These are phyloP conservation scores for Philypnodon macrostomus DNA, from an alignment of 2,797 vertebrate species.

Conservation along the genomic window DNA sequence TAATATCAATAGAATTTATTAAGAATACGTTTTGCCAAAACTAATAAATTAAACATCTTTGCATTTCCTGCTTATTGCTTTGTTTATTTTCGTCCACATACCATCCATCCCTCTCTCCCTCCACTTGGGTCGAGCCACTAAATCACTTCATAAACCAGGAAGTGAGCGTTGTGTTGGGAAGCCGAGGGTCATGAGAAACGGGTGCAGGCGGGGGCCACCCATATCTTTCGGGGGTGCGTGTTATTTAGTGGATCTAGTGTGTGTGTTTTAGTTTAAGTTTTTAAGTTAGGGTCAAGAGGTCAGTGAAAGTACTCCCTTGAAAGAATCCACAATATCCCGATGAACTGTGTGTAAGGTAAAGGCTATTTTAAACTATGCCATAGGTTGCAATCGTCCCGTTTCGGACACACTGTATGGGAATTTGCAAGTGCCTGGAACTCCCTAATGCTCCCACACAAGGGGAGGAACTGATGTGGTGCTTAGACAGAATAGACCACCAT, in stretches of 20 bases:
- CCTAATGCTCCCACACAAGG: slow-evolving; percentile 35
- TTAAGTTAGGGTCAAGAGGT: slow-evolving; percentile 45
- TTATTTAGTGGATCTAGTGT: slow-evolving; percentile 36
- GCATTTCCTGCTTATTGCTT: slow-evolving; percentile 60
- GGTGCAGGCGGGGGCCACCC: slow-evolving; percentile 49
- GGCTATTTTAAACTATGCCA: slow-evolving; percentile 42
- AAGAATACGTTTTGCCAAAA: slow-evolving; percentile 20
- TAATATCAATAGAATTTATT: no score
- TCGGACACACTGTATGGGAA: slow-evolving; percentile 48
- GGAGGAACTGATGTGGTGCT: slow-evolving; percentile 32
- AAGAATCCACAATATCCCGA: slow-evolving; percentile 60
- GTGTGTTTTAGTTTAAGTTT: slow-evolving; percentile 21
- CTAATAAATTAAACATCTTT: slow-evolving; percentile 23
- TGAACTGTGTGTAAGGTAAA: slow-evolving; percentile 34
- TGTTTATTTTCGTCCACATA: slow-evolving; percentile 44
- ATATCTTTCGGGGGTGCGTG: slow-evolving; percentile 38
- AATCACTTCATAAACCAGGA: slow-evolving; percentile 67
- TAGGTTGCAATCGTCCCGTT: slow-evolving; percentile 53
- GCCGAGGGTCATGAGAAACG: slow-evolving; percentile 78
- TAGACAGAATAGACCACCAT: slow-evolving; percentile 42
- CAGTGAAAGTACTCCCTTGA: slow-evolving; percentile 54
- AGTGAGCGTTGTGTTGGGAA: slow-evolving; percentile 60
- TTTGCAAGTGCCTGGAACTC: slow-evolving; percentile 41
- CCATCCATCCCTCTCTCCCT: slow-evolving; percentile 36
- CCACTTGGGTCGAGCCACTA: slow-evolving; percentile 50